Evolutionary conservation across 1,140 invertebrate genomes (phyloP), one percentile per base, ranked within the genome.

Genomic region (Rhopalosiphum padi): DNA sequence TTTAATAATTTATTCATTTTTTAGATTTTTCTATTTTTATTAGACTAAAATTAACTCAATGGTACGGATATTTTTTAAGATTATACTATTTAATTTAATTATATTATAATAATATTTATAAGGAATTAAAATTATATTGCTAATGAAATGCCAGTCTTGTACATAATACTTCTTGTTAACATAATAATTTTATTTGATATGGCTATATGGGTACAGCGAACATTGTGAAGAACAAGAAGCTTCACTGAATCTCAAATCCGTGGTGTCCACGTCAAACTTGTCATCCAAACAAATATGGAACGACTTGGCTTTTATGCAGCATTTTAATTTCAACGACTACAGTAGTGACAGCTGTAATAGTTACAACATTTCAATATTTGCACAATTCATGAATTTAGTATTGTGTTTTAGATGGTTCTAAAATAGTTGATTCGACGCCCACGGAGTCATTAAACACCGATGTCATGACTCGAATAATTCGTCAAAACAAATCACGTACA

Each of bases 401-500:
- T 46, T n/a, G 3, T 86, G 6, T 43, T 86, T 4, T 86, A 86
- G 83, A 86, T 41, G 83, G 9, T 43, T 86, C 37, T 86, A 35
- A 86, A 41, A 43, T 41, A 25, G 37, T 43, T 25, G 83, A 86
- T 43, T 41, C 2, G 23, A 30, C 37, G 37, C 23, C 83, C 23
- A 86, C 83, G 37, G 23, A 9, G 83, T 41, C 83, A 86, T 41
- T 86, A 25, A 41, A 86, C 23, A 86, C 83, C 15, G 30, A n/a
- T 48, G 43, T 51, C 25, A 87, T 87, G 46, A 46, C 37, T 25
- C 83, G 23, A 86, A 41, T 86, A 15, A 87, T 87, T 48, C 43
- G 43, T 87, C 86, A 87, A 87, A 87, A 48, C 30, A 87, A 46
- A 87, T 87, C 86, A 48, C 86, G 86, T 87, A 87, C 86, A 21